Base-by-base conservation (phyloP, 2,888 invertebrate species). In the Autographa pulchrina region DNA sequence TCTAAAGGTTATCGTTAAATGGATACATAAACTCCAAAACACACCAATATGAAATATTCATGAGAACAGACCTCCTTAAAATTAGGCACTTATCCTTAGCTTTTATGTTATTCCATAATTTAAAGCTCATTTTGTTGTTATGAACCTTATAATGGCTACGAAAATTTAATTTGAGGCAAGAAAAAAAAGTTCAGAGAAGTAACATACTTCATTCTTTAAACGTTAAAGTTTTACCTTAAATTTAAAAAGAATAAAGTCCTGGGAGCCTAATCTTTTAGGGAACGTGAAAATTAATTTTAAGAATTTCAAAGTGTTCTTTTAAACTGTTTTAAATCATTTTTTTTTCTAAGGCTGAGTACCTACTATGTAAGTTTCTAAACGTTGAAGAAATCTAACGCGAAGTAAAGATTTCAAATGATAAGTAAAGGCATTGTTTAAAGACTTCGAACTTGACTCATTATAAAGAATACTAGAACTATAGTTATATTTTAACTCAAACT, bases 1-100 rank as follows among this genome's bases (percentile, higher is more conserved):
- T 74, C 14, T 13, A 60, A 70, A 75, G 38, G 71, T 65, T 52
- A 38, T 61, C 65, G 56, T 62, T 59, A 70, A 68, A 48, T 32
- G 59, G 20, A 31, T 59, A 25, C 43, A 61, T 63, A 68, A 65
- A 68, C 62, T 68, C 59, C 61, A 64, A 72, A 63, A 67, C 72
- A 63, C 78, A 65, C 41, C 65, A 25, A 65, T n/a, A 62, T 76
- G 62, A 62, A 72, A 67, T 72, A 68, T 78, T 78, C 72, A 72
- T 72, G 31, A 56, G 59, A 11, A 31, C 68, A 63, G 41, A 58
- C 60, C 52, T 14, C 60, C 25, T 77, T 60, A 43, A 41, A 56
- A 75, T 64, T 62, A 41, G 58, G 20, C 41, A 14, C 48, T 62
- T 68, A 68, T 60, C 48, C 18, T 18, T 18, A 41, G 56, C 32